Percentiles rank a stretch among this genome's conserved stretches.
Evolutionary conservation across 2,888 invertebrate genomes (phyloP).

Genomic region (Charanyca ferruginea): DNA sequence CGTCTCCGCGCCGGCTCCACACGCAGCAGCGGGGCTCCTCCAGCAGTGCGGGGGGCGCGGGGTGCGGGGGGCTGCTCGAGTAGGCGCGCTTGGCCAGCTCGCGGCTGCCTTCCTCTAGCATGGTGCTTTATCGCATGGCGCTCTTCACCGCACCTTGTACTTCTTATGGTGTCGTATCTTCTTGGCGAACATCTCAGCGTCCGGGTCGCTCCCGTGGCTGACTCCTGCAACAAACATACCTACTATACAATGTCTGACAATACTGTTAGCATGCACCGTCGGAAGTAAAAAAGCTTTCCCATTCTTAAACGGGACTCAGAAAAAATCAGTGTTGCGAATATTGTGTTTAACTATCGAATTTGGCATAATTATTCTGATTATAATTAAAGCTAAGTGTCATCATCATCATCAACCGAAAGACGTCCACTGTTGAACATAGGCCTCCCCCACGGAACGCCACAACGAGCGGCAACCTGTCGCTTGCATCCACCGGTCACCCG

Average conservation of each 20-base stretch:
- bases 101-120: conserved; percentile 72
- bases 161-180: conserved; percentile 78
- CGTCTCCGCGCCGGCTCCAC: conserved; percentile 62
- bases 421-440: no score
- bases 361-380: no score
- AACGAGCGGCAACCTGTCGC: no score
- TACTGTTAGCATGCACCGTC: not conserved
- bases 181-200: conserved; percentile 74
- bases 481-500: no score
- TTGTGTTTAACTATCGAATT: no score
- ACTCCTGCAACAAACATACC: conserved; percentile 33
- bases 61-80: conserved; percentile 8
- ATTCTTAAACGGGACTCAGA: no score
- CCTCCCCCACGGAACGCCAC: no score
- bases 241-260: not conserved
- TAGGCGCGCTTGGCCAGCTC: conserved; percentile 46
- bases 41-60: conserved; percentile 2
- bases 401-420: no score
- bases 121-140: conserved; percentile 65
- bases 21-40: conserved; percentile 73
- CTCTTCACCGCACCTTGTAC: conserved; percentile 79
- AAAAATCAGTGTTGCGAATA: no score
- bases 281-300: not conserved
- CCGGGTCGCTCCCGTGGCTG: conserved; percentile 11
- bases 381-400: no score